phyloP scores from a whole-genome alignment of 2,113 vertebrate species.

The Percina caprodes region DNA sequence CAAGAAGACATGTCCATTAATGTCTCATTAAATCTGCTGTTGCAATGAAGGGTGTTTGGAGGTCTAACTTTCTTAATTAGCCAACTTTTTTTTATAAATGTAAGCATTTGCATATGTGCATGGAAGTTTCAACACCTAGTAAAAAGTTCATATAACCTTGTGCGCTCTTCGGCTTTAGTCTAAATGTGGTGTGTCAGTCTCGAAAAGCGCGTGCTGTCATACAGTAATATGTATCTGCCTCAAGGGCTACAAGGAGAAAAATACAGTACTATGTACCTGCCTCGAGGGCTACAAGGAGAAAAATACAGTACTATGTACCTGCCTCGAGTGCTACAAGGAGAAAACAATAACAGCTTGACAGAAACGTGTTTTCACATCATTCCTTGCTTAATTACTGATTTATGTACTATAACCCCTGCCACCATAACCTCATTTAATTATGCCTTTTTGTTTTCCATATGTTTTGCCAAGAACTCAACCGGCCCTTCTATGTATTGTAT shows the following conservation, averaged over 20 bases:
- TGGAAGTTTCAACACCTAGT: slow-evolving; percentile 40
- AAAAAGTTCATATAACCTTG: slow-evolving; percentile 48
- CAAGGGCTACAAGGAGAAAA: slow-evolving; percentile 18
- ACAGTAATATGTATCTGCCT: slow-evolving; percentile 22
- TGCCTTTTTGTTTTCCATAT: slow-evolving; percentile 67
- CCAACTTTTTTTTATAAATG: slow-evolving; percentile 50
- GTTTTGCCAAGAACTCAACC: slow-evolving; percentile 60
- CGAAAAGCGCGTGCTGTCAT: slow-evolving; percentile 24
- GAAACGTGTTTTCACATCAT: slow-evolving; percentile 54
- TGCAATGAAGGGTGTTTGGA: slow-evolving; percentile 65
- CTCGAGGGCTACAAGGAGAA: slow-evolving; percentile 17
- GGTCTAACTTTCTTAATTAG: slow-evolving; percentile 67
- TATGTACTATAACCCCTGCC: slow-evolving; percentile 52
- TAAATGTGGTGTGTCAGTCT: slow-evolving; percentile 20
- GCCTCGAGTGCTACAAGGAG: slow-evolving; percentile 20
- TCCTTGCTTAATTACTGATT: slow-evolving; percentile 66
- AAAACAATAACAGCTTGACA: slow-evolving; percentile 39
- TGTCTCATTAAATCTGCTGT: slow-evolving; percentile 73
- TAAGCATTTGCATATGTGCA: slow-evolving; percentile 48
- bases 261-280: slow-evolving; percentile 24
- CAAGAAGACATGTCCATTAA: slow-evolving; percentile 68
- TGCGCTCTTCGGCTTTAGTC: slow-evolving; percentile 18
- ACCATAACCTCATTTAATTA: slow-evolving; percentile 56
- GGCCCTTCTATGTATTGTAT: slow-evolving; percentile 30
- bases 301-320: slow-evolving; percentile 20